Evolutionary conservation across 1,140 invertebrate genomes (phyloP).

Genomic region (Oncopodura yosiiana): DNA sequence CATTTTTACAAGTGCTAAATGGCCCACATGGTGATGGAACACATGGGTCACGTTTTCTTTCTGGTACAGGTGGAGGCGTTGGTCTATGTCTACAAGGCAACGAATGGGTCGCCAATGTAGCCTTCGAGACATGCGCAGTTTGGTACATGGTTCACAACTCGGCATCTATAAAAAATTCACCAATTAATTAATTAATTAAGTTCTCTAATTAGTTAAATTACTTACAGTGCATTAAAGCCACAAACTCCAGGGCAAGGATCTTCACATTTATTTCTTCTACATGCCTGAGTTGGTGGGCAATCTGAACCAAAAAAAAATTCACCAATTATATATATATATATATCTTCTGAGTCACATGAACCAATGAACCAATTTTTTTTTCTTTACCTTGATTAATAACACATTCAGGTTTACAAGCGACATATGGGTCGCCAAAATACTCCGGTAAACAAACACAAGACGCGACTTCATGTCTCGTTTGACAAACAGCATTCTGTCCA

Average conservation of each 20-base stretch:
- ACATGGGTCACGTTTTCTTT: conserved; percentile 43
- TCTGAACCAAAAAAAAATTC: conserved; percentile 44
- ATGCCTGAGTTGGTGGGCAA: conserved; percentile 55
- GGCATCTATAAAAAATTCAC: too few relatives aligned
- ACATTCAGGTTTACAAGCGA: conserved; percentile 60
- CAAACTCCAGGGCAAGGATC: conserved; percentile 49
- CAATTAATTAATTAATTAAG: background rate
- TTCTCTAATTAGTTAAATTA: background rate
- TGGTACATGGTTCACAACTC: conserved; percentile 54
- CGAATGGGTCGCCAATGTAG: conserved; percentile 52
- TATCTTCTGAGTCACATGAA: conserved; percentile 10
- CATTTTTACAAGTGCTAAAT: conserved; percentile 65
- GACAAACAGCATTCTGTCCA: conserved; percentile 59
- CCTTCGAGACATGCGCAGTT: conserved; percentile 65
- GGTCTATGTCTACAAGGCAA: conserved; percentile 68
- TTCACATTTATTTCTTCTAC: conserved; percentile 52
- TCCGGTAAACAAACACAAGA: conserved; percentile 57
- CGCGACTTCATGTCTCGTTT: conserved; percentile 53
- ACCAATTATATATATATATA: conserved; percentile 15
- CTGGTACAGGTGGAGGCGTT: conserved; percentile 39
- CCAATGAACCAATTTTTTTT: conserved; percentile 13
- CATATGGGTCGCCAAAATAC: conserved; percentile 58
- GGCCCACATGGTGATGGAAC: conserved; percentile 60
- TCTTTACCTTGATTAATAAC: conserved; percentile 38
- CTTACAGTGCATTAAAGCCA: conserved; percentile 42